Conservation (phyloP, 2,797 vertebrate genomes). For the Jordanella pulchra region DNA sequence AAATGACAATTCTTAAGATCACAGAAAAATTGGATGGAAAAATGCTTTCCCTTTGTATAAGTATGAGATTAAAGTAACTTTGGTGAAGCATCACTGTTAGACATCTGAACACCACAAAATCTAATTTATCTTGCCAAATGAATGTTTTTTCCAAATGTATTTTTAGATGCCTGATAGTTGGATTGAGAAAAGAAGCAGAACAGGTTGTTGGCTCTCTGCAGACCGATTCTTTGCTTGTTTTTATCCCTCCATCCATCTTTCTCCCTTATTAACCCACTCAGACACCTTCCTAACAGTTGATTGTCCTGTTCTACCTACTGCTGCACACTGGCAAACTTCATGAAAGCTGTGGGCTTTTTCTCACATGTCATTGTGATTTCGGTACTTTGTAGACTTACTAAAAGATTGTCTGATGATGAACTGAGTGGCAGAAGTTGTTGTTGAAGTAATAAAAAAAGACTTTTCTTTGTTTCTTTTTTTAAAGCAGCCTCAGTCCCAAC, state of each 20-base stretch:
- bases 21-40: background rate
- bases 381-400: constrained; percentile 19
- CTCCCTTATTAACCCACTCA: constrained; percentile 12
- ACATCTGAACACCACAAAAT: background rate
- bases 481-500: constrained; percentile 59
- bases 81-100: background rate
- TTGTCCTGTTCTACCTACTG: constrained; percentile 59
- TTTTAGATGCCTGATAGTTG: constrained; percentile 51
- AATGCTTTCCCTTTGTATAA: background rate
- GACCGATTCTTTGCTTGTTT: constrained; percentile 2
- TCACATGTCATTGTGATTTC: constrained; percentile 1
- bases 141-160: constrained; percentile 22
- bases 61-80: background rate
- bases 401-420: constrained; percentile 9
- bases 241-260: constrained; percentile 5
- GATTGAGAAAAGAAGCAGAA: constrained; percentile 50
- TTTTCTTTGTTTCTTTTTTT: constrained; percentile 3
- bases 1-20: background rate
- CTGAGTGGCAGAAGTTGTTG: constrained; percentile 2
- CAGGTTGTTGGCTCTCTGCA: constrained; percentile 34
- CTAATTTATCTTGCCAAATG: constrained; percentile 10
- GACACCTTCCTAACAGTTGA: constrained; percentile 55
- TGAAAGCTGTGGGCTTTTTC: constrained; percentile 21
- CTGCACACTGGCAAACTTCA: constrained; percentile 38
- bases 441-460: background rate